These are phyloP conservation scores for Decapterus maruadsi DNA, from an alignment of 2,797 vertebrate species.

Conservation along the genomic window DNA sequence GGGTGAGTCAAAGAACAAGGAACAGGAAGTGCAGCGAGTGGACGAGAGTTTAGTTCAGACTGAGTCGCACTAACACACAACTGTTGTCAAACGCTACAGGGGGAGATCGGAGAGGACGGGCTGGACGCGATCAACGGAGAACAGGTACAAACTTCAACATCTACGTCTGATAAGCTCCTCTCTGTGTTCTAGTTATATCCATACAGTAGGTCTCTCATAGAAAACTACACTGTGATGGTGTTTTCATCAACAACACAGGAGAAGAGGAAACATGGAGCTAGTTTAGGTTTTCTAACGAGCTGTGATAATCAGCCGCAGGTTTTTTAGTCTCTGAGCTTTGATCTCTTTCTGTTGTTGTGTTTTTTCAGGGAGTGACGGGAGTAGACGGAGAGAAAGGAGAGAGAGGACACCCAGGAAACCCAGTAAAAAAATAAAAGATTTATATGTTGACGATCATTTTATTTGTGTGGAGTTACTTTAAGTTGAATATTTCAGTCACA, in stretches of 20 bases:
- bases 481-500: too few relatives aligned
- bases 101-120: slow-evolving; percentile 83
- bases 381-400: slow-evolving; percentile 75
- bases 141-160: slow-evolving; percentile 73
- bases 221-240: too few relatives aligned
- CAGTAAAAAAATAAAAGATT: slow-evolving; percentile 65
- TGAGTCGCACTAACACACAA: not conserved
- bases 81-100: slow-evolving; percentile 70
- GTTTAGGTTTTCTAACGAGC: too few relatives aligned
- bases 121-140: slow-evolving; percentile 85
- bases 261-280: too few relatives aligned
- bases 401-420: slow-evolving; percentile 79
- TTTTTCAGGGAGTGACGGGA: slow-evolving; percentile 80
- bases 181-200: not conserved
- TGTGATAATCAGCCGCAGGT: not conserved
- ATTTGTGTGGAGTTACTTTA: too few relatives aligned
- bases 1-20: slow-evolving; percentile 36
- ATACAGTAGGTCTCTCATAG: too few relatives aligned
- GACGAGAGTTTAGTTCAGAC: not conserved
- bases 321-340: not conserved
- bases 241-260: too few relatives aligned
- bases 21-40: not conserved
- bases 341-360: slow-evolving; percentile 8
- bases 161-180: not conserved
- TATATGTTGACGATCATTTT: not conserved